Evolutionary conservation across 1,140 invertebrate species (phyloP).

Genomic region (Nasonia vitripennis): DNA sequence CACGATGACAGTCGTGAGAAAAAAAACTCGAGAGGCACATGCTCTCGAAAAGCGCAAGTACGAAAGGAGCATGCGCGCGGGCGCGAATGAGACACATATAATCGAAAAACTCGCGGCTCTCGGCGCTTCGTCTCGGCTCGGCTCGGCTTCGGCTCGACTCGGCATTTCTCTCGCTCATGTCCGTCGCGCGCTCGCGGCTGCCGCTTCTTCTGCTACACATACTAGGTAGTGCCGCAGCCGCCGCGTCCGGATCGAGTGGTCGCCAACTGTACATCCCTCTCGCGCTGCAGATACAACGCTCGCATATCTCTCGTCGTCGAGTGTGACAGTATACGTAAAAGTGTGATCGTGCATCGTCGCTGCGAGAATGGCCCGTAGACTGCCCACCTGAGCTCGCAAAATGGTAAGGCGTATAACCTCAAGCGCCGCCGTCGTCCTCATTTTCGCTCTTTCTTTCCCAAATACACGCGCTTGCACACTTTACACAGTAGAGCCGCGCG

Average conservation of each 20-base stretch:
- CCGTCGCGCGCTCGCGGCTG: not conserved
- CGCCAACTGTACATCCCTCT: not conserved
- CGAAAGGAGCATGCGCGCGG: too few species aligned
- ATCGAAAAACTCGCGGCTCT: too few species aligned
- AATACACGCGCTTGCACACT: too few species aligned
- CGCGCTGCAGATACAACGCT: too few species aligned
- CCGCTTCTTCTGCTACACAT: not conserved
- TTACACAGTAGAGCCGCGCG: too few species aligned
- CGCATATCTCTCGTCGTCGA: not conserved
- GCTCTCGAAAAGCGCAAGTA: too few species aligned
- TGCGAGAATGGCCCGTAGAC: not conserved
- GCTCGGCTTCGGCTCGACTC: not conserved
- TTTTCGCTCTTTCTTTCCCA: not conserved
- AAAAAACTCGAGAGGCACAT: too few species aligned
- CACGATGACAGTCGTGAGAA: too few species aligned
- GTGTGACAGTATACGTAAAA: not conserved
- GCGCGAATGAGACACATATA: too few species aligned
- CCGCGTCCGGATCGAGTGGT: not conserved
- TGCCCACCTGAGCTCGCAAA: conserved; percentile 24
- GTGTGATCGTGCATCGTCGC: not conserved
- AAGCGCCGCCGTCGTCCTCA: not conserved
- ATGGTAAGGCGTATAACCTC: conserved; percentile 35
- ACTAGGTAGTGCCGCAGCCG: not conserved
- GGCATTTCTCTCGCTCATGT: not conserved
- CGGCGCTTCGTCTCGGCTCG: not conserved